Base-by-base conservation (phyloP, 2,888 invertebrate species). In the Eucera pruinosa region DNA sequence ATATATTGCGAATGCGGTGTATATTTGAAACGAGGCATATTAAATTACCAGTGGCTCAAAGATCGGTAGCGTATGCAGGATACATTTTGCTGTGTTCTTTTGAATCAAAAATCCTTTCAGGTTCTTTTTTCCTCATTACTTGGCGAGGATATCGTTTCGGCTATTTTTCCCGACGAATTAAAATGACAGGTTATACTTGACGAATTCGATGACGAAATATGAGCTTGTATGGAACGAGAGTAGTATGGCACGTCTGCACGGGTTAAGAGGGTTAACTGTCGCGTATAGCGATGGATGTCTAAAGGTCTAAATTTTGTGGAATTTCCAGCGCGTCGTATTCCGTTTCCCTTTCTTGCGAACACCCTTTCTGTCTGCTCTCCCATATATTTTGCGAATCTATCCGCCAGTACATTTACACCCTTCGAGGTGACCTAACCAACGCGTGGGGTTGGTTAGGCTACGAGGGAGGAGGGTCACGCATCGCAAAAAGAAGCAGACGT, bases 211-310 rank as follows among this genome's bases (percentile, higher is more conserved):
- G 62, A 43, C 58, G 72, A 80, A 61, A 76, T 54, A 48, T 13
- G 25, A 43, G 30, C 41, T 52, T 52, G 64, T 50, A 65, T 36
- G 62, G 65, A 73, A 81, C 71, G 61, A 64, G 47, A 67, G 67
- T 62, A 65, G 68, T 65, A 71, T 64, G 83, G 80, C 73, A 66
- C 66, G 66, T 67, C 43, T 60, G 52, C 61, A 69, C 58, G 69
- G 58, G 25, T 23, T 11, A 75, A 41, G 39, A 67, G 78, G 58
- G 78, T 43, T 50, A 66, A 78, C 82, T 83, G 84, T 86, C 81
- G 80, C 62, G 69, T 69, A 65, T 78, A 76, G 83, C 85, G 84
- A 87, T 87, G 84, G 86, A 89, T 89, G 84, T 79, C 78, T 70
- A 55, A 72, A 80, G 81, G 76, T 81, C 85, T 84, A 85, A 87